phyloP scores from a whole-genome alignment of 1,140 invertebrate species.

The Anastrepha obliqua region DNA sequence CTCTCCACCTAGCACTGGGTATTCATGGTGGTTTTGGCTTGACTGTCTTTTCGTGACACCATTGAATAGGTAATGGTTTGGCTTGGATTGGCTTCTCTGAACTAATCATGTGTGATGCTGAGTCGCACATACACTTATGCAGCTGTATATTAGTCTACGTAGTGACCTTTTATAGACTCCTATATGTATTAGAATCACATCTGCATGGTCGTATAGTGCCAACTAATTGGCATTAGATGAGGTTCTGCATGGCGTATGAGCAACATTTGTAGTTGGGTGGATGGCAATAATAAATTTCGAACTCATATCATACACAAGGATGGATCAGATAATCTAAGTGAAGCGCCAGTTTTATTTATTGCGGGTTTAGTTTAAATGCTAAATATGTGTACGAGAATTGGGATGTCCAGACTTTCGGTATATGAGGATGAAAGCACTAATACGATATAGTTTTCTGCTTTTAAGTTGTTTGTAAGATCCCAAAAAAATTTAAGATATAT shows the following conservation, averaged over 20 bases:
- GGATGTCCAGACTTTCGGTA: too few species aligned
- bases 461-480: too few species aligned
- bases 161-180: not conserved
- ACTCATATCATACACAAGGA: too few species aligned
- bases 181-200: not conserved
- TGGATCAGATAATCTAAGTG: too few species aligned
- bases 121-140: not conserved
- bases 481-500: too few species aligned
- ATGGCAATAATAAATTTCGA: too few species aligned
- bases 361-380: too few species aligned
- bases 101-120: constrained; percentile 35
- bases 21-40: not conserved
- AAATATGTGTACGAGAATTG: too few species aligned
- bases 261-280: too few species aligned
- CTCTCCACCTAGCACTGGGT: not conserved
- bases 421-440: too few species aligned
- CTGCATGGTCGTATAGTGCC: not conserved
- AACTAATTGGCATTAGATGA: not conserved
- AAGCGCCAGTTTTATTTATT: too few species aligned
- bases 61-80: not conserved
- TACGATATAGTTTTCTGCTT: too few species aligned
- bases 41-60: not conserved
- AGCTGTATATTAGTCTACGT: not conserved
- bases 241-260: not conserved
- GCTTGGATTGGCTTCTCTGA: not conserved